Evolutionary conservation across 2,888 invertebrate species (phyloP).

Genomic region (Seira ritae): DNA sequence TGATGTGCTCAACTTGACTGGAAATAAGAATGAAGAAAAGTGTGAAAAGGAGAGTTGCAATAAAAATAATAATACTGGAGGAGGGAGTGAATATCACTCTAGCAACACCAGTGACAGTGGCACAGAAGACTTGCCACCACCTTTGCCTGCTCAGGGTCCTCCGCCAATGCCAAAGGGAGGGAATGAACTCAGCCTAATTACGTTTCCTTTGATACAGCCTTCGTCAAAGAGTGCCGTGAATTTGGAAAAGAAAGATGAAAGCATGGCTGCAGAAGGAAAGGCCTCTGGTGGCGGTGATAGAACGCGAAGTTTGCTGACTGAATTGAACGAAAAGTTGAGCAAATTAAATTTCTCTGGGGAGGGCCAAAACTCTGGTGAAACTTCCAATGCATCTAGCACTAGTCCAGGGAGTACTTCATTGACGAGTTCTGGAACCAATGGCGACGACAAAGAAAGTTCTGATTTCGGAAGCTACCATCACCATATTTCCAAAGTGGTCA

Average conservation of each 20-base stretch:
- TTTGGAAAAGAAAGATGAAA: constrained; percentile 6
- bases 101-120: constrained; percentile 61
- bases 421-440: background rate
- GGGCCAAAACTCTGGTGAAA: background rate
- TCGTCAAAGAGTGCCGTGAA: background rate
- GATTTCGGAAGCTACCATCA: background rate
- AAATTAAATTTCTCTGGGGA: constrained; percentile 63
- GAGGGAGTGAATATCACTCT: constrained; percentile 39
- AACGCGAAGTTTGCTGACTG: constrained; percentile 68
- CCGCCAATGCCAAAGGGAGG: constrained; percentile 67
- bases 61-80: background rate
- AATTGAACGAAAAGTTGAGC: constrained; percentile 72
- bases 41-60: background rate
- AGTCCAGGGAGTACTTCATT: constrained; percentile 18
- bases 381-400: background rate
- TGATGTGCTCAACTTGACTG: constrained; percentile 69
- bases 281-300: constrained; percentile 67
- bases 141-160: constrained; percentile 71
- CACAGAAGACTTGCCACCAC: constrained; percentile 71
- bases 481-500: constrained; percentile 68
- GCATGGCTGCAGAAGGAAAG: constrained; percentile 20
- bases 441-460: background rate
- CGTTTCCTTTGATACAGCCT: constrained; percentile 60
- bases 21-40: constrained; percentile 30
- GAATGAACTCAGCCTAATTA: constrained; percentile 68